These are phyloP conservation scores for Helicolenus hilgendorfi DNA, from an alignment of 2,797 vertebrate genomes.

Conservation along the genomic window DNA sequence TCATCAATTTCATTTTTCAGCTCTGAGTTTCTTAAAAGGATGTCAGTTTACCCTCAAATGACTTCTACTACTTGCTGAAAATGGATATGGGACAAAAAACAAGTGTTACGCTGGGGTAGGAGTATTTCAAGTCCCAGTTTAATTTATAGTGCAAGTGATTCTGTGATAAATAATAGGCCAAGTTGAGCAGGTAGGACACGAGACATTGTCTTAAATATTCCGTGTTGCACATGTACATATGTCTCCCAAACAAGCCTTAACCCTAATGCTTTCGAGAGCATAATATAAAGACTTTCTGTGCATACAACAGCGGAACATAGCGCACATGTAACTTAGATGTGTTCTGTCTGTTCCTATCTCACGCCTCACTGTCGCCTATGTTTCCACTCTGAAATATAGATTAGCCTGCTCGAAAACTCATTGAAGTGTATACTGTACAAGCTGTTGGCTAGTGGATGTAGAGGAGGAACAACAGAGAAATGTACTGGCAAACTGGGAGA, in stretches of 20 bases:
- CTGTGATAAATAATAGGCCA: not conserved
- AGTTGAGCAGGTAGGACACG: not conserved
- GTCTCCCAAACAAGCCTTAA: not conserved
- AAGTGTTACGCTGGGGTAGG: not conserved
- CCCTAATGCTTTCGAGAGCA: not conserved
- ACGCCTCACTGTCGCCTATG: conserved; percentile 44
- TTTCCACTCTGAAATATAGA: conserved; percentile 65
- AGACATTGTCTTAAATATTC: not conserved
- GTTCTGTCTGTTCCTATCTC: conserved; percentile 66
- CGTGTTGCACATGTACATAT: not conserved
- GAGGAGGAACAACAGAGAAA: conserved; percentile 19
- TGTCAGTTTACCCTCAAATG: not conserved
- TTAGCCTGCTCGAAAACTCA: conserved; percentile 28
- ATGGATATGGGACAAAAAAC: not conserved
- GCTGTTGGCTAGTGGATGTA: conserved; percentile 43
- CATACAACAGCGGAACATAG: conserved; percentile 18
- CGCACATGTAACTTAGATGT: conserved; percentile 14
- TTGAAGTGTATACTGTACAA: conserved; percentile 45
- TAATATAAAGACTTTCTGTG: not conserved
- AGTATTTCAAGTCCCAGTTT: not conserved
- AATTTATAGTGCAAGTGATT: not conserved
- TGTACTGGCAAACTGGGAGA: conserved; percentile 3
- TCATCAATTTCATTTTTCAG: not conserved
- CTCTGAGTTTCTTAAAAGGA: not conserved
- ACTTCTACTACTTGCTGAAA: not conserved